Conservation (phyloP, 2,888 invertebrate species). For the Ceriagrion tenellum region DNA sequence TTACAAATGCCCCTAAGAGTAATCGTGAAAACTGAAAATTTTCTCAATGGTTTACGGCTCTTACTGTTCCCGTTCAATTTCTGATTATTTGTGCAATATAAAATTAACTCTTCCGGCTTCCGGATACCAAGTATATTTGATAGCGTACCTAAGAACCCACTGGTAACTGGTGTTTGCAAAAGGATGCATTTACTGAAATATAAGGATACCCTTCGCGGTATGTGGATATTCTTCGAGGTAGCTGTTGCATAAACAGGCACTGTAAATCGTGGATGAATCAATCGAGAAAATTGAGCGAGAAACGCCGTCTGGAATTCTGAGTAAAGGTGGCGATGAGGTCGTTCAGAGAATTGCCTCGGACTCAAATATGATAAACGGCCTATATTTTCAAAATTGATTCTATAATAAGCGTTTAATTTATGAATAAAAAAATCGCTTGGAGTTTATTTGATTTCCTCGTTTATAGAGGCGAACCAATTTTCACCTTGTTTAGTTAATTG, state of each 20-base stretch:
- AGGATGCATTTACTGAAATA: not conserved
- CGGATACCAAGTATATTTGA: too few species aligned
- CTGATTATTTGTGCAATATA: too few species aligned
- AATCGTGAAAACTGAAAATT: too few species aligned
- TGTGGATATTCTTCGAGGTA: not conserved
- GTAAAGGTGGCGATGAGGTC: not conserved
- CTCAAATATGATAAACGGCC: not conserved
- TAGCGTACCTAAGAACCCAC: not conserved
- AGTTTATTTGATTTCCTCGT: not conserved
- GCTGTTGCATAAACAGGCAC: not conserved
- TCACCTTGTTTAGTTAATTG: not conserved
- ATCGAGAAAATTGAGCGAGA: not conserved
- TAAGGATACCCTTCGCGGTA: not conserved
- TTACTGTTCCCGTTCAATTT: too few species aligned
- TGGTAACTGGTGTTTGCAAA: not conserved
- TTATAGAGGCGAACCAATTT: not conserved
- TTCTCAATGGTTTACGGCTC: too few species aligned
- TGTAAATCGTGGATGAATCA: not conserved
- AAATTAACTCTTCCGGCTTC: too few species aligned
- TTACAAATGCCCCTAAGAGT: too few species aligned
- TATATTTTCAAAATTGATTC: not conserved
- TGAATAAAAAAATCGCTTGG: not conserved
- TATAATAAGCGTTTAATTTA: slow-evolving; percentile 17
- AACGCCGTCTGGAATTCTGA: not conserved
- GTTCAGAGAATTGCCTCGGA: slow-evolving; percentile 7